Conservation (phyloP, 2,797 vertebrate genomes). For the Staurois parvus region DNA sequence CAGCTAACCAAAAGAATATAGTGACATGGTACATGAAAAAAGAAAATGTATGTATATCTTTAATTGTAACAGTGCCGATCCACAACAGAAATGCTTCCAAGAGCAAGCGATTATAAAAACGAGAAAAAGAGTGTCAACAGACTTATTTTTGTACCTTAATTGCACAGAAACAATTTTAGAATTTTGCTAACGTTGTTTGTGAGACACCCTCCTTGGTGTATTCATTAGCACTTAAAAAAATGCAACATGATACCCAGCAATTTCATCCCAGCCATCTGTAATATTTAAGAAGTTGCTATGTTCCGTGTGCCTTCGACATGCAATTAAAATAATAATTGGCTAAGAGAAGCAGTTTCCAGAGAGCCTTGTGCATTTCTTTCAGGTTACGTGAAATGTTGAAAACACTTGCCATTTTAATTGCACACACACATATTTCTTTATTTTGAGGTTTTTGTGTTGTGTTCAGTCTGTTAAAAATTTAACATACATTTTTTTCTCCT, state of each 20-base stretch:
- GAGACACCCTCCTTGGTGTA: conserved; percentile 44
- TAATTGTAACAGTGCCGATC: too few relatives aligned
- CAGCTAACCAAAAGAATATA: background rate
- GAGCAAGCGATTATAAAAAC: background rate
- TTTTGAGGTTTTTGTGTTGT: conserved; percentile 20
- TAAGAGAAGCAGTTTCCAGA: conserved; percentile 30
- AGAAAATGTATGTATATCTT: too few relatives aligned
- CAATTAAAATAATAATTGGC: conserved; percentile 60
- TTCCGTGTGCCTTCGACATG: conserved; percentile 18
- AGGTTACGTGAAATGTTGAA: conserved; percentile 27
- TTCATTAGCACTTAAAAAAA: conserved; percentile 52
- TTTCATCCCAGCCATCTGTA: conserved; percentile 43
- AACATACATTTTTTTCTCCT: background rate
- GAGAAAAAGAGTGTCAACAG: background rate
- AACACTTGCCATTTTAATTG: conserved; percentile 19
- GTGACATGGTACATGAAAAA: too few relatives aligned
- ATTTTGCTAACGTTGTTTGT: conserved; percentile 13
- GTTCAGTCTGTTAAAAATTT: conserved; percentile 21
- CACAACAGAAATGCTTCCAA: too few relatives aligned
- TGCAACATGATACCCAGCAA: conserved; percentile 56
- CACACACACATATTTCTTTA: conserved; percentile 23
- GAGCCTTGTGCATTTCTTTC: conserved; percentile 11
- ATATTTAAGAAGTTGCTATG: conserved; percentile 28
- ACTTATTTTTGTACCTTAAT: background rate
- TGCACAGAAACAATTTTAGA: background rate